These are phyloP conservation scores for Caenorhabditis brenneri DNA, from an alignment of 1,140 invertebrate species.

Conservation along the genomic window DNA sequence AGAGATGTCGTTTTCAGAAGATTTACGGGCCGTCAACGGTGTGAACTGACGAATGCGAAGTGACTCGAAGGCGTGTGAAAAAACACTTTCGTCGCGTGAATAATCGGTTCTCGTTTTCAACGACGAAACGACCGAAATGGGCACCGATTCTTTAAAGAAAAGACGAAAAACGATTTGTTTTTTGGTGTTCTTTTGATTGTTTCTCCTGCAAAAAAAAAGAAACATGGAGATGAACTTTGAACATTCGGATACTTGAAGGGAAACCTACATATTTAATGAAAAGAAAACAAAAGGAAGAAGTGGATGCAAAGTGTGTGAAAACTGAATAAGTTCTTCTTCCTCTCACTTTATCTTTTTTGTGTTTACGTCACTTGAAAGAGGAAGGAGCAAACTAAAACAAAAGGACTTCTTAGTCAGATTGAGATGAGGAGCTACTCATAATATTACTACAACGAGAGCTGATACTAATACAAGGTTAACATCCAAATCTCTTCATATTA, in stretches of 20 bases:
- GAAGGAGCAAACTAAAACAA: background rate
- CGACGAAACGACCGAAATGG: background rate
- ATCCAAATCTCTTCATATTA: too few species aligned
- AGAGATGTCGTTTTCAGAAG: conserved; percentile 3
- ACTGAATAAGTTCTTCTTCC: background rate
- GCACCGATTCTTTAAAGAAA: background rate
- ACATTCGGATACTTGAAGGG: background rate
- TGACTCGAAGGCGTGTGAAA: conserved; percentile 17
- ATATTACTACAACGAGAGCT: too few species aligned
- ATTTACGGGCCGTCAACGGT: conserved; percentile 26
- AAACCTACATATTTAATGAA: conserved; percentile 17
- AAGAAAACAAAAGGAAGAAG: background rate
- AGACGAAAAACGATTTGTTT: background rate
- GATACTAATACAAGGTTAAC: too few species aligned
- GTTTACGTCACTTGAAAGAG: background rate
- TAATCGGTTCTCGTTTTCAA: background rate
- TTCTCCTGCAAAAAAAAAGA: conserved; percentile 8
- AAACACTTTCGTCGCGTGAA: conserved; percentile 1
- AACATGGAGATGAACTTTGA: background rate
- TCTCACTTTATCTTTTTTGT: background rate
- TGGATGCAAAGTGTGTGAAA: conserved; percentile 1
- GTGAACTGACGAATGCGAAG: background rate
- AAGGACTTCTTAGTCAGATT: background rate
- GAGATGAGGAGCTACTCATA: background rate
- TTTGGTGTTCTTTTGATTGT: background rate